phyloP scores from a whole-genome alignment of 37 sponge, comb jelly and placozoan genomes.

The Spongilla lacustris region DNA sequence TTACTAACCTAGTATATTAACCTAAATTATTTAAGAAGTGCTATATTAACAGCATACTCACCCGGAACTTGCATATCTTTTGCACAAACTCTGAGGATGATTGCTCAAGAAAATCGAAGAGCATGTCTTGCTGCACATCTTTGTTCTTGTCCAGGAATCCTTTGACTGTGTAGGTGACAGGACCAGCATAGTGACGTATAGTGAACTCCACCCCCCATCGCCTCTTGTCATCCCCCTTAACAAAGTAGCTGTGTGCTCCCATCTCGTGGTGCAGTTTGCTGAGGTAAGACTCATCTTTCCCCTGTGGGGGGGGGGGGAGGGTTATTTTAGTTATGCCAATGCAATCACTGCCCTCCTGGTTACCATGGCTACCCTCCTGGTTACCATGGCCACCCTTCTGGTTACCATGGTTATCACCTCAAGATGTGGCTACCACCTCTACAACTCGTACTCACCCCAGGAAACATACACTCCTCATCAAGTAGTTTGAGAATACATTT shows the following conservation, averaged over 20 bases:
- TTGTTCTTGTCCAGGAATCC: slow-evolving; percentile 95
- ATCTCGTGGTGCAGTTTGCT: slow-evolving; percentile 88
- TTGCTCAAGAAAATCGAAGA: slow-evolving; percentile 84
- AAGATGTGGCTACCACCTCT: no score
- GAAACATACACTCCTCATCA: slow-evolving; percentile 94
- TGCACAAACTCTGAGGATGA: slow-evolving; percentile 69
- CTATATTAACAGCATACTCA: no score
- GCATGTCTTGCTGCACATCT: slow-evolving; percentile 90
- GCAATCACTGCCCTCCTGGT: no score
- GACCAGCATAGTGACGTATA: slow-evolving; percentile 86
- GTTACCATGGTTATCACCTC: no score
- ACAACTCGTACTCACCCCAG: slow-evolving; percentile 68
- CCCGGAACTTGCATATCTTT: slow-evolving; percentile 79
- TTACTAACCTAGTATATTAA: no score
- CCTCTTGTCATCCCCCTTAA: slow-evolving; percentile 84
- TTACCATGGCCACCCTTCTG: no score
- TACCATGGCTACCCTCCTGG: no score
- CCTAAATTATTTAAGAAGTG: no score
- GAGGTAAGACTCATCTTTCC: slow-evolving; percentile 81
- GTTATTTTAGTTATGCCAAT: no score
- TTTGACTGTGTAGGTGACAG: slow-evolving; percentile 79
- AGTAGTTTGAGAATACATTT: slow-evolving; percentile 90
- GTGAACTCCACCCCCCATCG: slow-evolving; percentile 77
- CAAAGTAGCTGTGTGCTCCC: slow-evolving; percentile 65
- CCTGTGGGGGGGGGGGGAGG: slow-evolving; percentile 72